A percentile compares a stretch with the other conserved stretches of the same genome.
These are phyloP conservation scores for Esox niger DNA, from an alignment of 2,113 vertebrate genomes.

Conservation along the genomic window DNA sequence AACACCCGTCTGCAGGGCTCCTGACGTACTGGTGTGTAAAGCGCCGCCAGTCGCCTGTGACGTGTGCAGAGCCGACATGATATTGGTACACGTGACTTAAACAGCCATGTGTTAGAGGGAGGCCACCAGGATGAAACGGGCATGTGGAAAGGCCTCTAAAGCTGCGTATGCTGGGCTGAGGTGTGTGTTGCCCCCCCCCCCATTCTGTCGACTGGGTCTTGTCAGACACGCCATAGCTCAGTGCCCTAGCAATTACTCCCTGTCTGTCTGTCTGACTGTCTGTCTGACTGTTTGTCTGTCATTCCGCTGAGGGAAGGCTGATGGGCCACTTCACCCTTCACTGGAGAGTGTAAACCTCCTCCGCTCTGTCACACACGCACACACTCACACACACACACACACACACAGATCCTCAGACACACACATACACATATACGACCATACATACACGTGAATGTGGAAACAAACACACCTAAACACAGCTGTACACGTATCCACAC, in stretches of 20 bases:
- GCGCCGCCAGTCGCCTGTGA: no score
- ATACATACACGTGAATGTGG: no score
- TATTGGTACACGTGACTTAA: constrained; percentile 28
- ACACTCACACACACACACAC: constrained; percentile 7
- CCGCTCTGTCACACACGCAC: no score
- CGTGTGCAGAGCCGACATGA: background rate
- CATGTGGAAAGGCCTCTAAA: constrained; percentile 35
- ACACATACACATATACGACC: no score
- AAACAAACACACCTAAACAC: no score
- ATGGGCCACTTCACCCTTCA: constrained; percentile 56
- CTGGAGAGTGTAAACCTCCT: constrained; percentile 34
- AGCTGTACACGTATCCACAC: no score
- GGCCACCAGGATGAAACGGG: constrained; percentile 30
- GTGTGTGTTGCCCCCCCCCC: background rate
- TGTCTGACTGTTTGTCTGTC: constrained; percentile 29
- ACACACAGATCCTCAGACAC: no score
- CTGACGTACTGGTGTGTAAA: no score
- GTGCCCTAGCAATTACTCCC: constrained; percentile 14
- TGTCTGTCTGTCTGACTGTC: background rate
- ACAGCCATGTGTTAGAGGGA: constrained; percentile 17
- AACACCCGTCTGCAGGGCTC: no score
- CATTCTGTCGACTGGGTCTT: constrained; percentile 22
- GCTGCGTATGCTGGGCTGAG: background rate
- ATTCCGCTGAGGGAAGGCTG: constrained; percentile 36
- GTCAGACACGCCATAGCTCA: constrained; percentile 45